Conservation (phyloP, 2,113 vertebrate genomes). For the Antechinus stuartii region DNA sequence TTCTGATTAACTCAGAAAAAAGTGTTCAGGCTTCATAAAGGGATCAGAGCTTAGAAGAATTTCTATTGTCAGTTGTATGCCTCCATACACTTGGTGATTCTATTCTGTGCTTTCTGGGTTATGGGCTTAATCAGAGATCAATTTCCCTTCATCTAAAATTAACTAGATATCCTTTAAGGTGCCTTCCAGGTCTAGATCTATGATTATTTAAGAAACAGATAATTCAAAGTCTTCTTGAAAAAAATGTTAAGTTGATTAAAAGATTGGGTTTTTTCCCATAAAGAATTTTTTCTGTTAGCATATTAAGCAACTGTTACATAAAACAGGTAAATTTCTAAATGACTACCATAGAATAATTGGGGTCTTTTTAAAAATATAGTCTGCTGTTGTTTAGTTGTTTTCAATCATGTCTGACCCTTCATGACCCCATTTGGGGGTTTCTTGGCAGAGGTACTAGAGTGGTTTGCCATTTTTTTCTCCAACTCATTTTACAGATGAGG, state of each 20-base stretch:
- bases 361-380: slow-evolving; percentile 1
- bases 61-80: background rate
- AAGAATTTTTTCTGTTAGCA: background rate
- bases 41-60: background rate
- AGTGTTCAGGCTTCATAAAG: background rate
- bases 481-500: background rate
- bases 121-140: background rate
- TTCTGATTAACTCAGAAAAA: background rate
- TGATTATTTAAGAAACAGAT: background rate
- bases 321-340: slow-evolving; percentile 39
- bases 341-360: background rate
- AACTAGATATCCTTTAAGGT: background rate
- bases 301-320: background rate
- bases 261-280: background rate
- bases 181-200: background rate
- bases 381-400: background rate
- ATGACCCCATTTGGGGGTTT: background rate
- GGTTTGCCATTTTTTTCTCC: background rate
- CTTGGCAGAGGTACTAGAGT: too few species aligned
- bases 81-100: background rate
- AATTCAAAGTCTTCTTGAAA: background rate
- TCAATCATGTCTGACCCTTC: background rate
- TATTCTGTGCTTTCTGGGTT: background rate
- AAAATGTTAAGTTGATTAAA: background rate
- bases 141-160: background rate